Base-by-base conservation (phyloP, 2,113 vertebrate genomes). In the Symphodus melops region DNA sequence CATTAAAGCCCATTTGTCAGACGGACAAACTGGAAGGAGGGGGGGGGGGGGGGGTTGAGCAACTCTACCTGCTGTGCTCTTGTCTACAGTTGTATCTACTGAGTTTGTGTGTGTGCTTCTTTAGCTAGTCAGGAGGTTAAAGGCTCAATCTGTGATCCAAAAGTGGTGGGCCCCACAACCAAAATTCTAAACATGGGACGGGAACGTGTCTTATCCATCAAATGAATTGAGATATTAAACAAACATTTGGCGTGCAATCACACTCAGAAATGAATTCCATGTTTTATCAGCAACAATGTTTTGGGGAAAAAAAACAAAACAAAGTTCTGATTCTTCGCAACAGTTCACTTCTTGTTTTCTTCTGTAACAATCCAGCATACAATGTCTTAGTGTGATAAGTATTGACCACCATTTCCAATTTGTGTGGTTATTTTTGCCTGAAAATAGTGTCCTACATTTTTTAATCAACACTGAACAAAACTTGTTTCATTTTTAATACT, bases 1-100 rank as follows among this genome's bases (percentile, higher is more conserved):
- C 84, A 91, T 86, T 88, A 91, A 89, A 86, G 85, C 57, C 56
- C 61, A 76, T 83, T 92, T 93, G 89, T 90, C 67, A 85, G 71
- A 39, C 53, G 66, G 79, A 57, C 33, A 55, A 70, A 73, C 84
- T 83, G 76, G 74, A 66, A n/a, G 55, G 48, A 33, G 53, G 58
- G 74, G 69, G n/a, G 55, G 48, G 39, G 53, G 58, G 69, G 46
- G 60, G 64, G 80, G 68, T 86, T 89, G 78, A 52, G 39, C 81
- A 86, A 82, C 42, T 61, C 75, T 80, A 82, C 85, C 89, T 89
- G 85, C 85, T 86, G 86, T 79, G 79, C 69, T 79, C 51, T 77
- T 91, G 83, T 83, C 79, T 78, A 58, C 23, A 81, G 75, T 83
- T 78, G 71, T 86, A 76, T 86, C 77, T 85, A 19, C 72, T 42